Base-by-base conservation (phyloP, 2,113 vertebrate genomes). In the Nibea coibor region DNA sequence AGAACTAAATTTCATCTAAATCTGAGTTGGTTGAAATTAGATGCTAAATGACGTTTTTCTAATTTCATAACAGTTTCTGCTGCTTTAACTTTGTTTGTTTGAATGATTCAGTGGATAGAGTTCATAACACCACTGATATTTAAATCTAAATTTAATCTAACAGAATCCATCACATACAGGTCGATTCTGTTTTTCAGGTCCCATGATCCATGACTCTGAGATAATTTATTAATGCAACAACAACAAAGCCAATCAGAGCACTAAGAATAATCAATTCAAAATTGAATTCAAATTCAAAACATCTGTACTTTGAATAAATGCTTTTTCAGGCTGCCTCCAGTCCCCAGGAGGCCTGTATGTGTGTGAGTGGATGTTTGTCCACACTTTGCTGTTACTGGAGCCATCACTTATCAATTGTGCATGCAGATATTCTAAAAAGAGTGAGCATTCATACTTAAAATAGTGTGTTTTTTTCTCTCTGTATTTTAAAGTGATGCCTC, bases 401-500 rank as follows among this genome's bases (percentile, higher is more conserved):
- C 35, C 35, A 39, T 39, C 39, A 63, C 35, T 26, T 63, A 17
- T 9, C 35, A 39, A 8, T n/a, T 56, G 8, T 16, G 12, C 10
- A 56, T 61, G 5, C 11, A 73, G 9, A 28, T 57, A 47, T 50
- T 5, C 1, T 39, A n/a, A 42, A 72, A 10, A 64, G 20, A 62
- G 3, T 48, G 20, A 45, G 19, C n/a, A 24, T 47, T 6, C 7
- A 16, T 14, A 12, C 17, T n/a, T 48, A 26, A 61, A 64, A 20
- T 10, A 4, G 15, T 54, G 24, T 10, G 3, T 39, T 1, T 39
- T 58, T 63, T 47, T 35, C 19, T 83, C 0, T 69, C 0, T 76
- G 4, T 70, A 3, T 78, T 90, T 88, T 15, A 64, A 89, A 97
- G 95, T 67, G 73, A 88, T 19, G 43, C 74, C 12, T 88, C 90